Evolutionary conservation across 1,140 invertebrate species (phyloP), one percentile per base, ranked within the genome.

Genomic region (Macrobrachium nipponense): DNA sequence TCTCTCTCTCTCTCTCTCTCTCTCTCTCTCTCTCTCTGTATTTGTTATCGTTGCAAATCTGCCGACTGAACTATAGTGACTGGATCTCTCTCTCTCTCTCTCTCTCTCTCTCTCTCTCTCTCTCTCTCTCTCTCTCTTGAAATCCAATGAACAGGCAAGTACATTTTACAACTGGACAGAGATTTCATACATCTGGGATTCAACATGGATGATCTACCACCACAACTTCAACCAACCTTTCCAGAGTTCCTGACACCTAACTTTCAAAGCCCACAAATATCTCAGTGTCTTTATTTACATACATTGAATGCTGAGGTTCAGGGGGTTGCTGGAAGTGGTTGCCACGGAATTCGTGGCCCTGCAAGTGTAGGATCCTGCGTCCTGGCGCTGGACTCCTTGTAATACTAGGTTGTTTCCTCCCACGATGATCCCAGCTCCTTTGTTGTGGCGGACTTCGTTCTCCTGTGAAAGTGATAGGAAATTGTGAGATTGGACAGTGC

Each of bases 291-390:
- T 36, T 36, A 36, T 36, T 36, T 73, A 88, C 87, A 80, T 73
- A 88, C 87, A 88, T 88, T 88, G 88, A 18, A 90, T 87, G 44
- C 88, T 89, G 20, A 90, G 87, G 7, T 72, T 80, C 62, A 90
- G 68, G 36, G 86, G 20, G 72, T 90, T 89, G 90, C 93, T 94
- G 51, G 90, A 88, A 6, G 93, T 93, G 89, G 93, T 93, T 10
- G 95, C 95, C 89, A 95, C 94, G 11, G 92, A 91, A 89, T 95
- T 95, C 80, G 92, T 92, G 0, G 95, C 95, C 44, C 93, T 91
- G 89, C 95, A 96, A 23, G 93, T 92, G 90, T 95, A 96, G 60
- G 94, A 92, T 6, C 94, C 94, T 0, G 92, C 91, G 87, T 94
- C 91, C 18, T 90, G 90, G 58, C 92, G 90, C 80, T 90, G 90